phyloP scores from a whole-genome alignment of 2,797 vertebrate species.

The Zonotrichia albicollis region DNA sequence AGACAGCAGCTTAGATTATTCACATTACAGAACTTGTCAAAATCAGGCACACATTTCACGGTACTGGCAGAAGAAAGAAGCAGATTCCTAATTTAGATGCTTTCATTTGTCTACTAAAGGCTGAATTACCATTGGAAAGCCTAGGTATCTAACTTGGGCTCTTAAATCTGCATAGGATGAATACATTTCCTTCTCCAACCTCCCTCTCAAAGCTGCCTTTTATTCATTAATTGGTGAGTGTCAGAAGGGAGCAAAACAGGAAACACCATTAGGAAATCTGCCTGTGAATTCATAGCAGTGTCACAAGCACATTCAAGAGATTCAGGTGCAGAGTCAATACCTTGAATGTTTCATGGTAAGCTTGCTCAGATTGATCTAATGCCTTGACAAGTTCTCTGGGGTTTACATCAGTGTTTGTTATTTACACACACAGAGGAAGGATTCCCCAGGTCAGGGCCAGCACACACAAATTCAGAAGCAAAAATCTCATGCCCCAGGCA shows the following conservation, averaged over 20 bases:
- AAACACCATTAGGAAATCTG: not conserved
- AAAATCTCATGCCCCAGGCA: not conserved
- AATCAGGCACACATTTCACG: not conserved
- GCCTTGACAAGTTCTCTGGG: not conserved
- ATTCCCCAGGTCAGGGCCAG: not conserved
- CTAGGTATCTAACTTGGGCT: not conserved
- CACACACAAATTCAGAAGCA: not conserved
- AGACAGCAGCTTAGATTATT: not conserved
- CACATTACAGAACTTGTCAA: not conserved
- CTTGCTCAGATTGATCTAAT: not conserved
- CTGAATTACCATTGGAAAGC: conserved; percentile 11
- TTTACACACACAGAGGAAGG: not conserved
- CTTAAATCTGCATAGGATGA: not conserved
- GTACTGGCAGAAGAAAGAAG: not conserved
- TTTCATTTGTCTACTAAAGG: conserved; percentile 16
- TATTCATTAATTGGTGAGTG: conserved; percentile 1
- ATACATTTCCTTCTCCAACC: not conserved
- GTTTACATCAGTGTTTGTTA: not conserved
- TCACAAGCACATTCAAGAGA: not conserved
- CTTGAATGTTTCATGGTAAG: not conserved
- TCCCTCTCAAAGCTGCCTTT: not conserved
- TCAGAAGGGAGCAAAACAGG: conserved; percentile 3
- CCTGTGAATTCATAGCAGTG: not conserved
- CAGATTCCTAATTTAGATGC: not conserved
- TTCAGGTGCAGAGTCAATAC: not conserved